Evolutionary conservation across 2,888 invertebrate species (phyloP).

Genomic region (Agriotes lineatus): DNA sequence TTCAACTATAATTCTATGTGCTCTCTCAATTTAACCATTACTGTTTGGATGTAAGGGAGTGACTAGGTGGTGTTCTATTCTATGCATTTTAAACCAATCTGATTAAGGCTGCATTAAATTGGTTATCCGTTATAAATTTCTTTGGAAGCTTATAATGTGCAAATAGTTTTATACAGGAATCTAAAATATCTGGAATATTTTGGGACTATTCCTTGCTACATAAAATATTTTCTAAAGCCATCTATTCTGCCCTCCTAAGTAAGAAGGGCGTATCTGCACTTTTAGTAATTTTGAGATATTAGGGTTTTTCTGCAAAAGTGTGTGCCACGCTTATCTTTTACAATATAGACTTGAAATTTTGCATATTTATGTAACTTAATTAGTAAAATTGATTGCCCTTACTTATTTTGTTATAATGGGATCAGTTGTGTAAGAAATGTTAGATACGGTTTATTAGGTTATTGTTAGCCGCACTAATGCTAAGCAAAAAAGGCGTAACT

Average conservation of each 20-base stretch:
- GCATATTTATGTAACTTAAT: background rate
- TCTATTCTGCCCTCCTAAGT: background rate
- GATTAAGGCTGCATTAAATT: too few species aligned
- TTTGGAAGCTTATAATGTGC: too few species aligned
- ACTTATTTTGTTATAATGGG: background rate
- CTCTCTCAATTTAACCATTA: too few species aligned
- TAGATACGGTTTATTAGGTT: background rate
- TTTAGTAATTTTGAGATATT: background rate
- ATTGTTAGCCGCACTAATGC: background rate
- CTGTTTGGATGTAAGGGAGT: too few species aligned
- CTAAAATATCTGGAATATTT: too few species aligned
- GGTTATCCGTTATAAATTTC: too few species aligned
- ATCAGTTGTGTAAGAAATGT: background rate
- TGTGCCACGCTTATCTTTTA: background rate
- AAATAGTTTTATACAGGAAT: too few species aligned
- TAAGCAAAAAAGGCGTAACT: constrained; percentile 1
- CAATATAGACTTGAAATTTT: background rate
- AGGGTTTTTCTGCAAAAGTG: background rate
- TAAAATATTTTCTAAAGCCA: too few species aligned
- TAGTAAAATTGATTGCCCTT: background rate
- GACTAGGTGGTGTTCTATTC: too few species aligned
- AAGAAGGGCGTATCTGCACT: background rate
- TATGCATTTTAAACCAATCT: too few species aligned
- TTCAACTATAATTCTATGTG: too few species aligned
- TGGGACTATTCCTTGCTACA: too few species aligned